Evolutionary conservation across 2,888 invertebrate species (phyloP), one percentile per base, ranked within the genome.

Genomic region (Serrognathus titanus): DNA sequence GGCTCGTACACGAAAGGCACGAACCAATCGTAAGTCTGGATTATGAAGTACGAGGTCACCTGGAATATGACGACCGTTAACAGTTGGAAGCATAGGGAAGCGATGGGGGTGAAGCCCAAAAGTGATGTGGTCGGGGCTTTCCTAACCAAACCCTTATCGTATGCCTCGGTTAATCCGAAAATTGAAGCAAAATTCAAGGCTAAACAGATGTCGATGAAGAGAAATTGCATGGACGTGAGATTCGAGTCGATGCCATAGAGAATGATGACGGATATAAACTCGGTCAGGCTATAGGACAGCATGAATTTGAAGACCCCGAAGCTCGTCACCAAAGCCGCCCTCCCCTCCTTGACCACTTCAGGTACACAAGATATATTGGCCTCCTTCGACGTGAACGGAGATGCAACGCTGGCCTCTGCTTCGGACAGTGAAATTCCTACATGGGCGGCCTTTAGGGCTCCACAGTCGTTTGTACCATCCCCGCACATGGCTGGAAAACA

Each of bases 271-370:
- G 95, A 93, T 51, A 89, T 81, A 78, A 96, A 96, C 75, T 97
- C 94, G 0, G 93, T 90, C 50, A 97, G 81, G 31, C 94, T 95
- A 79, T 97, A 98, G 0, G 92, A 89, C 0, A 97, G 90, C 97
- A 98, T 98, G 81, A 95, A 97, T 71, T 97, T 97, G 81, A 98
- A 98, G 60, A 97, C 91, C 0, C 96, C 95, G 79, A 97, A 97
- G n/a, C 94, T 94, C 0, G 98, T 98, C 36, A 94, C 89, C 8
- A 98, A 79, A 0, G 98, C 97, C 0, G 96, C 95, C 0, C 98
- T 83, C 1, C 97, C 95, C 73, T 96, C 94, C 36, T 89, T 84
- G 16, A 90, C 85, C 0, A 95, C 87, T 12, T 86, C 81, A 0
- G 92, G 83, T 0, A 95, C 90, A 75, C 94, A 94, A 0, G 88